Base-by-base conservation (phyloP, 2,888 invertebrate genomes). In the Ctena decussata region DNA sequence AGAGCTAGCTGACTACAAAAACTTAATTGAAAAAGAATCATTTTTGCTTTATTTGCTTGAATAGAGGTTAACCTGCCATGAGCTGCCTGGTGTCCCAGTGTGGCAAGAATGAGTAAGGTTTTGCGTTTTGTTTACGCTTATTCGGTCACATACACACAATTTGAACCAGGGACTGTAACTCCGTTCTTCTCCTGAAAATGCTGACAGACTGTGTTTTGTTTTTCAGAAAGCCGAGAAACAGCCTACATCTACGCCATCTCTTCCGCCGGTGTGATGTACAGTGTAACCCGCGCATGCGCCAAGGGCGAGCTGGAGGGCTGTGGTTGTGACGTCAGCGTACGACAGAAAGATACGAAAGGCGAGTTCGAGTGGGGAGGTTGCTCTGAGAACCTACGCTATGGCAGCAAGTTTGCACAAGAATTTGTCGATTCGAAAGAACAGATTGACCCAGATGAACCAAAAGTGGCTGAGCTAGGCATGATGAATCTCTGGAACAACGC, bases 401-500 rank as follows among this genome's bases (percentile, higher is more conserved):
- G 98, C 1, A 97, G 98, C 94, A 97, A 97, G 95, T 98, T 98
- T 95, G 98, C 98, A 94, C 97, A 97, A 92, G 98, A 98, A 89
- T 98, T 98, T 96, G 97, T 98, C 49, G 98, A 98, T 94, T 97
- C 98, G 0, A 97, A 97, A 91, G 98, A 98, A 97, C 98, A 96
- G 97, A 97, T 80, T 97, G 80, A 97, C 97, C 81, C 41, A 37
- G 78, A 80, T 53, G 70, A n/a, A n/a, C n/a, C n/a, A n/a, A n/a
- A n/a, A 46, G 32, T 41, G 12, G 97, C 97, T 27, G 97, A 98
- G 39, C 97, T 97, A 76, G 98, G 98, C 0, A 96, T 98, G 74
- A 98, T 98, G 97, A 98, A 98, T 96, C 96, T 98, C 46, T 98
- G 98, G 96, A 98, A 98, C 95, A 98, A 98, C 94, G 98, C 98